These are phyloP conservation scores for Sphaerophoria rueppellii DNA, from an alignment of 2,888 invertebrate species.

Conservation along the genomic window DNA sequence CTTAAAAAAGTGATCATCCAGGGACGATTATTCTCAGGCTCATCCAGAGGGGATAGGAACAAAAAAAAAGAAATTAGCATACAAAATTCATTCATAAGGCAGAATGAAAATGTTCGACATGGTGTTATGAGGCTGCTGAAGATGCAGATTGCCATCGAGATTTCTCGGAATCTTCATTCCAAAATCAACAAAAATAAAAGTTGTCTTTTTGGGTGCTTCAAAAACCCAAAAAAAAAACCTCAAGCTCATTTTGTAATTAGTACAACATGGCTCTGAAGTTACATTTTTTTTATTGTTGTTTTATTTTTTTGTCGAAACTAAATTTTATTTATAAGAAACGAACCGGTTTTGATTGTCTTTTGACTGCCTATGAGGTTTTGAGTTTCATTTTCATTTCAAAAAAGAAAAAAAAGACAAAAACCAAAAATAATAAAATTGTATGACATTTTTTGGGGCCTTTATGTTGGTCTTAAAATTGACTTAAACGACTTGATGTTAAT, in stretches of 20 bases:
- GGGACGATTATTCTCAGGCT: slow-evolving; percentile 9
- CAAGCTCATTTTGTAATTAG: slow-evolving; percentile 80
- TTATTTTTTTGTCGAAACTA: slow-evolving; percentile 71
- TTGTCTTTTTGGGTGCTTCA: not conserved
- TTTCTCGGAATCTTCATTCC: slow-evolving; percentile 42
- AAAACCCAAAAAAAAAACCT: slow-evolving; percentile 8
- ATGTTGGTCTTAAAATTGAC: slow-evolving; percentile 27
- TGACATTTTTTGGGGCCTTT: slow-evolving; percentile 24
- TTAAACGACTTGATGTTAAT: slow-evolving; percentile 52
- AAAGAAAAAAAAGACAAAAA: slow-evolving; percentile 1
- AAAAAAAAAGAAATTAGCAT: slow-evolving; percentile 56
- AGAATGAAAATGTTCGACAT: slow-evolving; percentile 70
- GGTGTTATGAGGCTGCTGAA: slow-evolving; percentile 61
- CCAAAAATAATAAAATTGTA: slow-evolving; percentile 26
- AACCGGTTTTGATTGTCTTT: slow-evolving; percentile 57
- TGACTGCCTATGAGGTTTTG: slow-evolving; percentile 20
- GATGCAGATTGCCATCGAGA: slow-evolving; percentile 38
- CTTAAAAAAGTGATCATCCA: not conserved
- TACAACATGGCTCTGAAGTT: slow-evolving; percentile 79
- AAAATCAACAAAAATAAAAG: not conserved
- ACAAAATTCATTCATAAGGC: slow-evolving; percentile 69
- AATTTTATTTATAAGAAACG: slow-evolving; percentile 39
- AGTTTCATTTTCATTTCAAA: slow-evolving; percentile 15
- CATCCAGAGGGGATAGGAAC: slow-evolving; percentile 1
- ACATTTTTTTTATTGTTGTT: slow-evolving; percentile 77